These are phyloP conservation scores for Caenorhabditis japonica DNA, from an alignment of 2,888 invertebrate species.

Conservation along the genomic window DNA sequence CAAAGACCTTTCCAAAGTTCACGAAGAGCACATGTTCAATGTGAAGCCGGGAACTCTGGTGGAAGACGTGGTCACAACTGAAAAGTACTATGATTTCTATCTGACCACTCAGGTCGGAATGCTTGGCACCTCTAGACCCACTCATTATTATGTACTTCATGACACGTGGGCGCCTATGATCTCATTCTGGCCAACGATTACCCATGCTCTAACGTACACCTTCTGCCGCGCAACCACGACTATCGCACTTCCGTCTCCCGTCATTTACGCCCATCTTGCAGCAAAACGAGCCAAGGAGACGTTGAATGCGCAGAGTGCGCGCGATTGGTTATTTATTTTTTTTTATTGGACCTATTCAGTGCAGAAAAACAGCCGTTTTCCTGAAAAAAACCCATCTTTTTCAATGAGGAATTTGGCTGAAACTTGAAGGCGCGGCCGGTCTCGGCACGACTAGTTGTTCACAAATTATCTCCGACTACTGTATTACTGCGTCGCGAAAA, in stretches of 20 bases:
- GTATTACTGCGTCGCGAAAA: too few species aligned
- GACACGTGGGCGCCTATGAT: slow-evolving; percentile 85
- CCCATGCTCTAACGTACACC: slow-evolving; percentile 88
- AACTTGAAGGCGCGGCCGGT: too few species aligned
- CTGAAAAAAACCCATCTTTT: too few species aligned
- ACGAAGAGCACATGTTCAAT: slow-evolving; percentile 44
- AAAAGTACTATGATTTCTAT: slow-evolving; percentile 69
- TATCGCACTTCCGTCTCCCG: slow-evolving; percentile 80
- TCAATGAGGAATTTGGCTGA: too few species aligned
- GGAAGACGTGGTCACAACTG: slow-evolving; percentile 63
- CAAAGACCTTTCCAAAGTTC: not conserved
- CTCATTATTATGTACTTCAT: slow-evolving; percentile 88
- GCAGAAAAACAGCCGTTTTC: too few species aligned
- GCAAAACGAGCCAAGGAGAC: slow-evolving; percentile 48
- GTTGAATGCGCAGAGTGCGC: slow-evolving; percentile 9
- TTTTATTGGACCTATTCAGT: too few species aligned
- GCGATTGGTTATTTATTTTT: not conserved
- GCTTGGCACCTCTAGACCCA: slow-evolving; percentile 78
- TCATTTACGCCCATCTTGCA: slow-evolving; percentile 70
- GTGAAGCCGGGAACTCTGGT: slow-evolving; percentile 70
- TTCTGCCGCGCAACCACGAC: slow-evolving; percentile 85
- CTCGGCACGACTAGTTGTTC: too few species aligned
- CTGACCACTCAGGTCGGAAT: slow-evolving; percentile 69
- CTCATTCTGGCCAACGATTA: slow-evolving; percentile 81
- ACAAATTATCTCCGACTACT: too few species aligned